These are phyloP conservation scores for Watsonalla binaria DNA, from an alignment of 2,888 invertebrate genomes.

Conservation along the genomic window DNA sequence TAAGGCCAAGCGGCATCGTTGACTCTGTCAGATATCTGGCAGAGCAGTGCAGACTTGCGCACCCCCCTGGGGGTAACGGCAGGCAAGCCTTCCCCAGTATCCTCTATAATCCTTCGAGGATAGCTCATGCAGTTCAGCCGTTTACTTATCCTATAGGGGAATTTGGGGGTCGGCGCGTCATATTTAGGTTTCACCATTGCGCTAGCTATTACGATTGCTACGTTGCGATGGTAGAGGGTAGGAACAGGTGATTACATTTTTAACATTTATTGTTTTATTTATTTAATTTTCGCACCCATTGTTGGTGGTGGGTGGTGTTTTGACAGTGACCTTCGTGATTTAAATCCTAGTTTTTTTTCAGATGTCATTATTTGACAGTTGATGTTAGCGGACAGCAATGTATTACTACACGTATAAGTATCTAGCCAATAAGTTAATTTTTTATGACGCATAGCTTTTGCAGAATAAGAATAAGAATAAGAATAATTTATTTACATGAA, in stretches of 20 bases:
- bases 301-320: constrained; percentile 5
- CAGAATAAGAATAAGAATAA: no score
- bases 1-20: constrained; percentile 60
- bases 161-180: constrained; percentile 45
- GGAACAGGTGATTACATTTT: constrained; percentile 20
- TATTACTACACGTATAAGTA: no score
- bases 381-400: no score
- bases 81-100: constrained; percentile 50
- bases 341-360: constrained; percentile 11
- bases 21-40: constrained; percentile 41
- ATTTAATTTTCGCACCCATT: constrained; percentile 23
- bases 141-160: constrained; percentile 47
- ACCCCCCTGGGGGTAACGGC: constrained; percentile 39
- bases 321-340: constrained; percentile 8
- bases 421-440: no score
- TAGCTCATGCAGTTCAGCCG: constrained; percentile 49
- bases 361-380: background rate
- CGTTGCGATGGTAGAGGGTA: constrained; percentile 14
- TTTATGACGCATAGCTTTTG: no score
- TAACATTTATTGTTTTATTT: constrained; percentile 15
- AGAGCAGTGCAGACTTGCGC: constrained; percentile 47
- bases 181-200: constrained; percentile 49
- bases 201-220: constrained; percentile 42
- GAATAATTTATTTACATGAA: no score
- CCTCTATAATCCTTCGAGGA: constrained; percentile 40